A percentile compares a stretch with the other conserved stretches of the same genome.
phyloP scores from a whole-genome alignment of 2,888 invertebrate species.

The Stenurella melanura region DNA sequence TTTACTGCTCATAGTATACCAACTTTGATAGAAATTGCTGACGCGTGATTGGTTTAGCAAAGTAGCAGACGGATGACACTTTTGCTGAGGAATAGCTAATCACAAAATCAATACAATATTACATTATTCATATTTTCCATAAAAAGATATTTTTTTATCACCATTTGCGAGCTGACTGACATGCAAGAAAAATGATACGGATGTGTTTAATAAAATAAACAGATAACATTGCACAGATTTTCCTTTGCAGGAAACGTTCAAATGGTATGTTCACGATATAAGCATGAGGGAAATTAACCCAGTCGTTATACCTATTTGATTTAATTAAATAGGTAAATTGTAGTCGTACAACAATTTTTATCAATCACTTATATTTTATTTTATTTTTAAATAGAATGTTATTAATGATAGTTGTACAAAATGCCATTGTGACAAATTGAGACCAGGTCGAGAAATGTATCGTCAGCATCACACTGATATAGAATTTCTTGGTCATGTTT shows the following conservation, averaged over 20 bases:
- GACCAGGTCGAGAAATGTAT: too few relatives aligned
- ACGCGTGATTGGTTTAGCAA: conserved; percentile 63
- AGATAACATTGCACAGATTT: conserved; percentile 18
- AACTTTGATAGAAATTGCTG: conserved; percentile 61
- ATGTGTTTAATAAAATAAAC: conserved; percentile 47
- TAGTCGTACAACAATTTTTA: too few relatives aligned
- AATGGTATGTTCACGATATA: neutral
- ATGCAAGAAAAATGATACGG: conserved; percentile 38
- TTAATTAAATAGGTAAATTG: too few relatives aligned
- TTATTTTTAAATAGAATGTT: too few relatives aligned
- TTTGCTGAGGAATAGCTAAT: conserved; percentile 59
- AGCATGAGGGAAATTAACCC: too few relatives aligned
- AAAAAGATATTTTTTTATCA: conserved; percentile 44
- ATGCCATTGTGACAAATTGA: too few relatives aligned
- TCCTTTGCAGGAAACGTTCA: neutral
- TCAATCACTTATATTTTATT: too few relatives aligned
- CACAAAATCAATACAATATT: conserved; percentile 63
- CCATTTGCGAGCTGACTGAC: conserved; percentile 23
- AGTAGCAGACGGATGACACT: conserved; percentile 59
- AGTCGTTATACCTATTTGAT: too few relatives aligned
- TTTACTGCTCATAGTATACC: conserved; percentile 30
- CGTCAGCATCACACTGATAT: too few relatives aligned
- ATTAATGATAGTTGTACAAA: too few relatives aligned
- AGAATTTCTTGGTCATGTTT: too few relatives aligned
- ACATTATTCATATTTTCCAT: conserved; percentile 61